Conservation (phyloP, 1,140 invertebrate genomes). For the Helicoverpa zea region DNA sequence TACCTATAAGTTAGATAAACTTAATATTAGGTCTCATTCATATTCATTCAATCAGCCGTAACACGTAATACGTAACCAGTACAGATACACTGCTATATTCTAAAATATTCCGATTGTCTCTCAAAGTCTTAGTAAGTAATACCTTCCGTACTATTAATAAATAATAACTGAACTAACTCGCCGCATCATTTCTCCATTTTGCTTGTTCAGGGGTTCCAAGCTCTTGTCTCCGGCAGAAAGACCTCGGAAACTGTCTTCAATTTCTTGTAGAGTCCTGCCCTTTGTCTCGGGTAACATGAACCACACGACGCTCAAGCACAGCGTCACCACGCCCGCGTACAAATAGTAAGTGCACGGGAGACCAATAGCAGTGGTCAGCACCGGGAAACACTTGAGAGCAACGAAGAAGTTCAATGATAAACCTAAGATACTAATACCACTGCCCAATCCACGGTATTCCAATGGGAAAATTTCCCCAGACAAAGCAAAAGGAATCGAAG, state of each 20-base stretch:
- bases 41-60: not conserved
- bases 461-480: conserved; percentile 82
- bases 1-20: conserved; percentile 7
- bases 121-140: not conserved
- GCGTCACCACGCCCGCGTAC: conserved; percentile 69
- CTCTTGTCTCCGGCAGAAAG: conserved; percentile 63
- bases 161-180: conserved; percentile 78
- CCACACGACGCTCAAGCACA: conserved; percentile 68
- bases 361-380: conserved; percentile 68
- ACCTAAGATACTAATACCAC: conserved; percentile 74
- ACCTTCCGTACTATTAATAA: conserved; percentile 61
- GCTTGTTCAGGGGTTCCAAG: conserved; percentile 64
- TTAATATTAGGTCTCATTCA: conserved; percentile 3
- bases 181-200: conserved; percentile 63
- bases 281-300: conserved; percentile 81
- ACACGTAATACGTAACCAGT: not conserved
- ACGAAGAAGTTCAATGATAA: conserved; percentile 78
- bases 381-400: conserved; percentile 78
- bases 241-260: conserved; percentile 76
- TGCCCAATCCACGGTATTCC: conserved; percentile 78
- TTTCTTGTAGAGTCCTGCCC: conserved; percentile 78
- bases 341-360: conserved; percentile 73
- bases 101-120: conserved; percentile 23
- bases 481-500: conserved; percentile 78
- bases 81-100: not conserved